Base-by-base conservation (phyloP, 2,888 invertebrate genomes). In the Hypercompe scribonia region DNA sequence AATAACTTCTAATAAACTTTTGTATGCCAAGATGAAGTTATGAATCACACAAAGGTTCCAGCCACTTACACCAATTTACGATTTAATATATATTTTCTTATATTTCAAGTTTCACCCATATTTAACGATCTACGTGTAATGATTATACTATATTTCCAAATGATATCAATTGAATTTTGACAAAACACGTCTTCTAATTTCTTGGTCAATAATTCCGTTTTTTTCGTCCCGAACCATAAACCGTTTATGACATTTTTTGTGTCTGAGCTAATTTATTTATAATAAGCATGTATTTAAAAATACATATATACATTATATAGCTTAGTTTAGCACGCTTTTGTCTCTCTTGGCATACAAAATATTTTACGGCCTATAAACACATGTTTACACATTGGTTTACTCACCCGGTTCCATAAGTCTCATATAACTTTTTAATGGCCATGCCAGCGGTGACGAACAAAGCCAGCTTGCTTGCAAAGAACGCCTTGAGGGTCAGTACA, bases 401-500 rank as follows among this genome's bases (percentile, higher is more conserved):
- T 94, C 72, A 95, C 95, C 95, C 95, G 87, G 86, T 89, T 83
- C 93, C 91, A 81, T 95, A 96, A 69, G 96, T 96, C 76, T 97
- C 97, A 88, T 97, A 96, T 21, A 97, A 88, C 85, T 96, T 96
- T 89, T 97, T 97, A 78, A 96, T 87, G 8, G 97, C 95, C 89
- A 97, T 95, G 79, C 96, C 95, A 0, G 95, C 93, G 0, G 97
- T 96, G 21, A 97, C 96, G n/a, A 97, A 81, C 21, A 97, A 91
- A 0, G 97, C 97, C 77, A 97, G 86, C 86, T 97, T 97, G 69
- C 97, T 97, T 66, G 97, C 96, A n/a, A 97, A 89, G 79, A 97
- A 94, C 0, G 97, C 97, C 88, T 97, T 97, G 15, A 97, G 84
- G 0, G 97, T 97, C 5, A 97, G 91, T 15, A 96, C 89, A 0